Percentiles rank a stretch among this genome's conserved stretches.
Evolutionary conservation across 1,140 invertebrate species (phyloP).

Genomic region (Drosophila quadrilineata): DNA sequence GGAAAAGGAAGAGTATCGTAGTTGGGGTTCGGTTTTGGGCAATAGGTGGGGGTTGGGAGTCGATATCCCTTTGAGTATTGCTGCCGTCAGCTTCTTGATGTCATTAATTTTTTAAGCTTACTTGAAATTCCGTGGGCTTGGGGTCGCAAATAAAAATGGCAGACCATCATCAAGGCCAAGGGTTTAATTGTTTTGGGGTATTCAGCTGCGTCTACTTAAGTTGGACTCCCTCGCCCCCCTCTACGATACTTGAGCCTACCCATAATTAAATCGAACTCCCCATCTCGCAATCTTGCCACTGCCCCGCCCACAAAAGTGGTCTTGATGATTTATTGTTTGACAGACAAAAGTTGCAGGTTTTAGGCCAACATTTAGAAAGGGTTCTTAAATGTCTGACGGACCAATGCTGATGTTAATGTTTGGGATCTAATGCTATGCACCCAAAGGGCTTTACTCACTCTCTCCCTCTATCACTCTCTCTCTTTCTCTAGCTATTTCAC

Average conservation of each 20-base stretch:
- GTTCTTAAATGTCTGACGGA: conserved; percentile 58
- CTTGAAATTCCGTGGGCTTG: conserved; percentile 52
- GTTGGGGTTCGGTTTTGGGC: too few relatives aligned
- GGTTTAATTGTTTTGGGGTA: conserved; percentile 76
- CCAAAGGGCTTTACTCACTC: background rate
- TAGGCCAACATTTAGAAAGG: conserved; percentile 59
- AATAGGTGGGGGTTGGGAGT: too few relatives aligned
- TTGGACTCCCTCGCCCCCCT: conserved; percentile 35
- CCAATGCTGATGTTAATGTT: too few relatives aligned
- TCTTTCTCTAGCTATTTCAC: too few relatives aligned
- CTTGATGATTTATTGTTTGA: conserved; percentile 71
- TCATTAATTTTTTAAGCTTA: conserved; percentile 79
- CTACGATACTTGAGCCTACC: conserved; percentile 61
- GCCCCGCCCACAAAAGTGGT: conserved; percentile 4
- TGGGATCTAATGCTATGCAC: conserved; percentile 7
- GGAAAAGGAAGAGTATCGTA: too few relatives aligned
- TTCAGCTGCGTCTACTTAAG: conserved; percentile 55
- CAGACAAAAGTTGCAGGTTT: conserved; percentile 65
- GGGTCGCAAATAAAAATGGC: conserved; percentile 61
- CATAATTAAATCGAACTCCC: conserved; percentile 57
- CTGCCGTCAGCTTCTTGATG: conserved; percentile 70
- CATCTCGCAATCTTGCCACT: background rate
- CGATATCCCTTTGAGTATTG: conserved; percentile 17
- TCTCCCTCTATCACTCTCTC: background rate
- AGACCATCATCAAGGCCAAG: conserved; percentile 58